Evolutionary conservation across 1,140 invertebrate species (phyloP).

Genomic region (Zaprionus kolodkinae): DNA sequence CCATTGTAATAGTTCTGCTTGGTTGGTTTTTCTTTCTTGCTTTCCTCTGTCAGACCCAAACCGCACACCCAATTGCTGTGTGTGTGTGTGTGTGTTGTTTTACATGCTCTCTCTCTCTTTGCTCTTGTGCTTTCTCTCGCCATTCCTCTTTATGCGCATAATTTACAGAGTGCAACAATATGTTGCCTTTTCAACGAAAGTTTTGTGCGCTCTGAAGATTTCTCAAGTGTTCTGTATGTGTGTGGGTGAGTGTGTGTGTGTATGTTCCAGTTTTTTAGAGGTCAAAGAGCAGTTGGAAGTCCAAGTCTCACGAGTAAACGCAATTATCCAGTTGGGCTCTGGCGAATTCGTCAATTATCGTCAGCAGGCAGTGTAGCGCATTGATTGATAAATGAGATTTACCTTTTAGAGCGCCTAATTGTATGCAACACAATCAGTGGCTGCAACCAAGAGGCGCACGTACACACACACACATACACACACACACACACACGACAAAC

Average conservation of each 20-base stretch:
- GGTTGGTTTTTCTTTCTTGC: conserved; percentile 72
- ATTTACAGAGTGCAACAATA: conserved; percentile 82
- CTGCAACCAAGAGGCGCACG: neutral
- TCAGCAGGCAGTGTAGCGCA: conserved; percentile 17
- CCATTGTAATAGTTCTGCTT: conserved; percentile 80
- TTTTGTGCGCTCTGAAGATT: conserved; percentile 67
- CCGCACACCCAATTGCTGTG: conserved; percentile 35
- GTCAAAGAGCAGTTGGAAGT: conserved; percentile 34
- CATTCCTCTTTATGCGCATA: conserved; percentile 73
- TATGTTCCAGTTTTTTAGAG: conserved; percentile 23
- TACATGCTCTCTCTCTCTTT: conserved; percentile 50
- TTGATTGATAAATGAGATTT: conserved; percentile 75
- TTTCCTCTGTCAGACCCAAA: conserved; percentile 51
- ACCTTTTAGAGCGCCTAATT: conserved; percentile 59
- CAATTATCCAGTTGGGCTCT: conserved; percentile 38
- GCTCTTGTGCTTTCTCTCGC: conserved; percentile 18
- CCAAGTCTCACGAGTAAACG: conserved; percentile 8
- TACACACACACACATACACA: neutral
- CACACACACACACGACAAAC: conserved; percentile 32
- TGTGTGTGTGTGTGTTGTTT: conserved; percentile 25
- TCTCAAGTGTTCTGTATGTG: conserved; percentile 19
- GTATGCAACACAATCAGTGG: conserved; percentile 46
- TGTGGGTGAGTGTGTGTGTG: neutral
- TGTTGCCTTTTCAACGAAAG: conserved; percentile 64
- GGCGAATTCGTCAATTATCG: conserved; percentile 36